Evolutionary conservation across 2,113 vertebrate species (phyloP), one percentile per base, ranked within the genome.

Genomic region (Paedocypris sp.): DNA sequence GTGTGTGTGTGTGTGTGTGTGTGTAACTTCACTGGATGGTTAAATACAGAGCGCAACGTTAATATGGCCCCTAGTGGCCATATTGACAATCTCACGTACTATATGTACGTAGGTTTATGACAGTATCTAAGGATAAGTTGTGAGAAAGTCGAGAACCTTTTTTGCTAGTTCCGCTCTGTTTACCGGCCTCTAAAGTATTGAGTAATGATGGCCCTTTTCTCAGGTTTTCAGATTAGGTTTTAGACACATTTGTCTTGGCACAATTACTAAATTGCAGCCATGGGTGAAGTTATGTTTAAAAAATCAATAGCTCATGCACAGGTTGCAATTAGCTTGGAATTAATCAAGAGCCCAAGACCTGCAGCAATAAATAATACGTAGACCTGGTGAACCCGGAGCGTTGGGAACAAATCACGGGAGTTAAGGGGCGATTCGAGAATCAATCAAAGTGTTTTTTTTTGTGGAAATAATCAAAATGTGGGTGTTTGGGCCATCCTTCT

Each of bases 321-420:
- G 72, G 73, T 77, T 75, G 76, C 77, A 83, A 77, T 83, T 78
- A 80, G 64, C 45, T 54, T 65, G 25, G 68, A 80, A 80, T 82
- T 74, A 82, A 80, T 80, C 76, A 83, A n/a, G 67, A 45, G 62
- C 58, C 64, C 49, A 23, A 65, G 71, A 71, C 46, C 36, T 62
- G 64, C 66, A 42, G 50, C 56, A 50, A 66, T 75, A 79, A 79
- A 80, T 83, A 77, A 82, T 74, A 41, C 53, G 41, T 56, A 67
- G 64, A 70, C 41, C 22, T 8, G 57, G 10, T 9, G 42, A 50
- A 43, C 67, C 26, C 18, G 22, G 43, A n/a, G 42, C 51, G 63
- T 56, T 49, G 53, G 72, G 73, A 75, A 68, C 42, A 42, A 70
- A 73, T 72, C 35, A 60, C 58, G 35, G 1, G 3, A 72, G 69